Percentiles rank a stretch among this genome's conserved stretches.
phyloP scores from a whole-genome alignment of 2,113 vertebrate species.

The Rafetus swinhoei region DNA sequence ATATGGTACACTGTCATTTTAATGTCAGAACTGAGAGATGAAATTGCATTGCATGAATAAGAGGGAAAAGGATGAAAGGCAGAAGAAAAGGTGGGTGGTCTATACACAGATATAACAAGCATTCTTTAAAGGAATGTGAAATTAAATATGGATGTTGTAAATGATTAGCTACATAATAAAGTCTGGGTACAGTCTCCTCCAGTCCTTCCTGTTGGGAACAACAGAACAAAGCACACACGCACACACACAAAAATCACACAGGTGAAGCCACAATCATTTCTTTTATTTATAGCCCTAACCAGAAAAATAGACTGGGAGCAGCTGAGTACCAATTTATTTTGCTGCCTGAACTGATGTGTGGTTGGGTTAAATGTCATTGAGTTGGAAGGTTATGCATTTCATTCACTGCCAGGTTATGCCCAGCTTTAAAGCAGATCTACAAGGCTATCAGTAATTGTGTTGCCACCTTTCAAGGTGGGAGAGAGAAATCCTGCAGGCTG shows the following conservation, averaged over 20 bases:
- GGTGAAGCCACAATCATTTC: slow-evolving; percentile 4
- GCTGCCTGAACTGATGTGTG: slow-evolving; percentile 36
- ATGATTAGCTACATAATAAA: background rate
- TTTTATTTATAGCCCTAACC: slow-evolving; percentile 44
- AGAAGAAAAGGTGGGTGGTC: background rate
- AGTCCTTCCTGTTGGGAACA: background rate
- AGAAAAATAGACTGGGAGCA: slow-evolving; percentile 56
- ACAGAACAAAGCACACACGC: background rate
- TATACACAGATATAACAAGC: background rate
- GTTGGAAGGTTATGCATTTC: slow-evolving; percentile 45
- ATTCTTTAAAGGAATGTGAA: background rate
- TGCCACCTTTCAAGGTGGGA: slow-evolving; percentile 35
- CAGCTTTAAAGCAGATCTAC: slow-evolving; percentile 41
- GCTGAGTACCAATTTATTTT: slow-evolving; percentile 56
- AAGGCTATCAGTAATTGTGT: slow-evolving; percentile 26
- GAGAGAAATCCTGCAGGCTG: background rate
- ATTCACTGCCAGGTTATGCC: slow-evolving; percentile 26
- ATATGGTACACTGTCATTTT: slow-evolving; percentile 33
- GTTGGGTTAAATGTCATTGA: slow-evolving; percentile 61
- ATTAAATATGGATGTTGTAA: slow-evolving; percentile 4
- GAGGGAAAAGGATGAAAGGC: slow-evolving; percentile 32
- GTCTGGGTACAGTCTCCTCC: background rate
- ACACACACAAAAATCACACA: background rate
- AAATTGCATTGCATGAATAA: slow-evolving; percentile 35
- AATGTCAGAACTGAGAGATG: slow-evolving; percentile 57